Percentiles rank a stretch among this genome's conserved stretches.
Conservation (phyloP, 2,888 invertebrate genomes). For the Alloscopus bannaensis region DNA sequence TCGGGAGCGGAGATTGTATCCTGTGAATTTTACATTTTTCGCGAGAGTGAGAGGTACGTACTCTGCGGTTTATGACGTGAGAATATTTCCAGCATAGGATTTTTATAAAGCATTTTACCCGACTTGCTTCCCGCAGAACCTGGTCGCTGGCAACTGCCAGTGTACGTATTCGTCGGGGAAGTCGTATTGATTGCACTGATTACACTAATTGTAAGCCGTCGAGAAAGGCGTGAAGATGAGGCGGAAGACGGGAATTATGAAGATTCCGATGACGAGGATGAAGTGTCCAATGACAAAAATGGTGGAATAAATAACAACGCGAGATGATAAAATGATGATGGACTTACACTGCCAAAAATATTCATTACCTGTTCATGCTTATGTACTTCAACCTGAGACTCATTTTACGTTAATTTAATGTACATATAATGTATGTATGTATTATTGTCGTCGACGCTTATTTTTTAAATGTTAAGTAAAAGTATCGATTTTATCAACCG, state of each 20-base stretch:
- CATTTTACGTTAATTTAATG: neutral
- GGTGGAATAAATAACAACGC: constrained; percentile 30
- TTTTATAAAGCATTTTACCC: neutral
- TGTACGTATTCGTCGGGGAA: constrained; percentile 55
- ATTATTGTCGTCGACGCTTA: too few relatives aligned
- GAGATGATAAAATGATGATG: constrained; percentile 18
- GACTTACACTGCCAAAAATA: neutral
- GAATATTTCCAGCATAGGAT: neutral
- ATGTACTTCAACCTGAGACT: neutral
- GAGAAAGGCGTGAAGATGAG: constrained; percentile 22
- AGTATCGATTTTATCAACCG: too few relatives aligned
- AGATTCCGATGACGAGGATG: constrained; percentile 63
- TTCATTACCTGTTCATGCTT: neutral
- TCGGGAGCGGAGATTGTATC: constrained; percentile 17
- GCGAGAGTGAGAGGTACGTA: constrained; percentile 54
- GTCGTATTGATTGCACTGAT: constrained; percentile 39
- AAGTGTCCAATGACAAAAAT: constrained; percentile 5
- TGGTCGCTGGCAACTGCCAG: constrained; percentile 45
- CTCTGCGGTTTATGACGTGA: too few relatives aligned
- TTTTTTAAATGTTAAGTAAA: too few relatives aligned
- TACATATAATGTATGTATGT: neutral
- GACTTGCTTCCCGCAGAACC: constrained; percentile 13
- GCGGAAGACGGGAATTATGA: constrained; percentile 14
- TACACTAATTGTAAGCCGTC: constrained; percentile 40
- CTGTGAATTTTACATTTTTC: constrained; percentile 29